A percentile compares a stretch with the other conserved stretches of the same genome.
phyloP scores from a whole-genome alignment of 2,888 invertebrate genomes.

The Tholera decimalis region DNA sequence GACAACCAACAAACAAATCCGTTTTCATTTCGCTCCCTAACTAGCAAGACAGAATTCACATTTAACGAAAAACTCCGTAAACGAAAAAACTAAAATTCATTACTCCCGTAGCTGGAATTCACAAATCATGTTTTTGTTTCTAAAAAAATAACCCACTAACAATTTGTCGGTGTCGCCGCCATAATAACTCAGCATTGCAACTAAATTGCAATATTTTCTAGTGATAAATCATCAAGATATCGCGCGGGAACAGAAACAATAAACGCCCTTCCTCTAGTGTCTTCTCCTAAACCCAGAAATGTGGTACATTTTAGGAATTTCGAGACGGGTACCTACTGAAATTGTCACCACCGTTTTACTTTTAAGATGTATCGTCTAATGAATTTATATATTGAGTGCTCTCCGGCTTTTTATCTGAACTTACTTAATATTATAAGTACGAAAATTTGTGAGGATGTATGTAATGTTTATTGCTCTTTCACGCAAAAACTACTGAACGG shows the following conservation, averaged over 20 bases:
- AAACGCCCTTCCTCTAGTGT: slow-evolving; percentile 55
- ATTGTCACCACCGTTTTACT: slow-evolving; percentile 8
- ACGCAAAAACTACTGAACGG: too few relatives aligned
- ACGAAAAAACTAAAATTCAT: slow-evolving; percentile 29
- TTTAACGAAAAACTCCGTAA: slow-evolving; percentile 7
- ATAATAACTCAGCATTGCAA: slow-evolving; percentile 72
- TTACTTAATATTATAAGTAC: too few relatives aligned
- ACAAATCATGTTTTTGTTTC: slow-evolving; percentile 22
- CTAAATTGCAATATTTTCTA: slow-evolving; percentile 72
- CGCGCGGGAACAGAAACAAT: slow-evolving; percentile 68
- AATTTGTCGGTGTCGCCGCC: slow-evolving; percentile 64
- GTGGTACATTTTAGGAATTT: slow-evolving; percentile 32
- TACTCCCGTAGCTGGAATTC: background rate
- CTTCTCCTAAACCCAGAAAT: slow-evolving; percentile 44
- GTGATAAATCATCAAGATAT: slow-evolving; percentile 71
- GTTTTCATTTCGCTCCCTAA: slow-evolving; percentile 3
- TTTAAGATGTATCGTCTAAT: background rate
- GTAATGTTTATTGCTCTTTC: too few relatives aligned
- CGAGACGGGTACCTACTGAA: slow-evolving; percentile 4
- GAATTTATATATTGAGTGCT: too few relatives aligned
- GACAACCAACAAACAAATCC: slow-evolving; percentile 10
- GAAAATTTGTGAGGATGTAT: too few relatives aligned
- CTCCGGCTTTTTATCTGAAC: too few relatives aligned
- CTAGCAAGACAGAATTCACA: background rate
- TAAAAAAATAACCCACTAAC: slow-evolving; percentile 49